These are phyloP conservation scores for Mesocentrotus franciscanus DNA, from an alignment of 53 echinoderm and acorn worm genomes.

Conservation along the genomic window DNA sequence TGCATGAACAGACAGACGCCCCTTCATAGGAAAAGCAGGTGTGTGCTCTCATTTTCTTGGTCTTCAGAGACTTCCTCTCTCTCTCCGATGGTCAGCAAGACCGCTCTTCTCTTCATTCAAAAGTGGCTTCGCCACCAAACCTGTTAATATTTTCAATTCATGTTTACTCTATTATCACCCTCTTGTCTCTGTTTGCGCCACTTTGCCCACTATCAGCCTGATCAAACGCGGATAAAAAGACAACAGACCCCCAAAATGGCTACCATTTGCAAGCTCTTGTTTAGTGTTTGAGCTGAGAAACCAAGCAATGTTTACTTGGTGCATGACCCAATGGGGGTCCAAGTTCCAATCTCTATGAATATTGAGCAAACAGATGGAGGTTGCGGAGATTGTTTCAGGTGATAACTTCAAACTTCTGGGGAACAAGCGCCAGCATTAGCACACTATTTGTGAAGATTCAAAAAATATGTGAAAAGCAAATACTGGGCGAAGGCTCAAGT, in stretches of 20 bases:
- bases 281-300: conserved; percentile 17
- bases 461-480: conserved; percentile 32
- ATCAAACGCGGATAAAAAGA: conserved; percentile 22
- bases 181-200: conserved; percentile 7
- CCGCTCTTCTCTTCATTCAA: background rate
- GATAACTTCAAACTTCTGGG: conserved; percentile 41
- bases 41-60: conserved; percentile 15
- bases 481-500: background rate
- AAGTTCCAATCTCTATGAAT: conserved; percentile 15
- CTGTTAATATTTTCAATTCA: conserved; percentile 51
- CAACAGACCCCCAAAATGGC: background rate
- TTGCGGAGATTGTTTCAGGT: conserved; percentile 48
- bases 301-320: conserved; percentile 14
- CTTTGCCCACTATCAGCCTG: background rate
- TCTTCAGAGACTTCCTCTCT: conserved; percentile 7
- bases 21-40: conserved; percentile 3
- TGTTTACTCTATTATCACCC: conserved; percentile 45
- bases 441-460: conserved; percentile 14
- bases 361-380: conserved; percentile 46
- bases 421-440: background rate
- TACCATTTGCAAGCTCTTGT: background rate
- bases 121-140: background rate
- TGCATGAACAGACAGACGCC: background rate
- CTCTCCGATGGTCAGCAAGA: background rate
- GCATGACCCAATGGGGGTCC: background rate